Base-by-base conservation (phyloP, 2,113 vertebrate genomes). In the Tichodroma muraria region DNA sequence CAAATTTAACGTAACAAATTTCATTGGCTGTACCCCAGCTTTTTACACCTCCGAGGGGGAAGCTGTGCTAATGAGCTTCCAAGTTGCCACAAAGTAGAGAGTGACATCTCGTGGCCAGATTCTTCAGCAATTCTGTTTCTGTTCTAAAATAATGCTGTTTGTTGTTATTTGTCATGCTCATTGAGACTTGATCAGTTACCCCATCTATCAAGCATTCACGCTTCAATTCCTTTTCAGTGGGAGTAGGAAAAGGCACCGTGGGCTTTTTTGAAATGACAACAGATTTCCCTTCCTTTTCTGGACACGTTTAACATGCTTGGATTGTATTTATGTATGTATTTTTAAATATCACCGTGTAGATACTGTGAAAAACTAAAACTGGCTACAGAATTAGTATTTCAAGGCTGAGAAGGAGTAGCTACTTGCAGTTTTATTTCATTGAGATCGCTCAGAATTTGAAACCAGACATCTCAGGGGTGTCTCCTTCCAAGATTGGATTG, bases 81-180 rank as follows among this genome's bases (percentile, higher is more conserved):
- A 27, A 27, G 30, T 23, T 90, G 38, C 50, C 57, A 30, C 69
- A 13, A 75, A 80, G 85, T 4, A 42, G 79, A 96, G 80, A 68
- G 94, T 93, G 95, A 91, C 94, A 93, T 94, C 85, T 97, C 8
- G 66, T 95, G 95, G 93, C 38, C 78, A 72, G n/a, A 80, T 57
- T 11, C 52, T 24, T 72, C 52, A 81, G 59, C 33, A 52, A 0
- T 60, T 83, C 27, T 53, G 49, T n/a, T 65, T 47, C 35, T 79
- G 15, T 63, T 80, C 38, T 33, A 23, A 18, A 73, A 27, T 33
- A 9, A 2, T 49, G 60, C 23, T 56, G 38, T 70, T 57, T 47
- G 44, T 60, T 81, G 38, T 6, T 63, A 1, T 40, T 73, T 53
- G 37, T 21, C 17, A 7, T 21, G 38, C 61, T 78, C 25, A 7